phyloP scores from a whole-genome alignment of 2,888 invertebrate genomes.

The Drosophila niveifrons region DNA sequence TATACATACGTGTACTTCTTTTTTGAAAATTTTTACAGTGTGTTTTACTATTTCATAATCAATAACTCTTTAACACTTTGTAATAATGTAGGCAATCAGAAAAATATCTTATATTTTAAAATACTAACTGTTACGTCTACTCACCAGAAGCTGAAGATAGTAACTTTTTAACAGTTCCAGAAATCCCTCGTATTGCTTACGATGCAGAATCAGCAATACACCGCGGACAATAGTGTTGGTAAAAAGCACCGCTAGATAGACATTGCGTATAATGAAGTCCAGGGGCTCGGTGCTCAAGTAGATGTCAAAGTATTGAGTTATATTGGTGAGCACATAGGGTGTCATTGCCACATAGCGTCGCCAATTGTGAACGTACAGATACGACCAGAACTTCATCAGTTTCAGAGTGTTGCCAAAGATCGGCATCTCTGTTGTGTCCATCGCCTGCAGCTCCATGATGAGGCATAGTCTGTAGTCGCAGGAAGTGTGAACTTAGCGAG shows the following conservation, averaged over 20 bases:
- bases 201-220: constrained; percentile 61
- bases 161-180: constrained; percentile 61
- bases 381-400: constrained; percentile 80
- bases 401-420: constrained; percentile 69
- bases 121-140: not conserved
- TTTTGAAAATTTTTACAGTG: no score
- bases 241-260: constrained; percentile 76
- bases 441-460: constrained; percentile 45
- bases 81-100: no score
- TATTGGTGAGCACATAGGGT: constrained; percentile 65
- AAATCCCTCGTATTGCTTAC: constrained; percentile 69
- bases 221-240: constrained; percentile 72
- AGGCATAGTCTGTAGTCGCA: not conserved
- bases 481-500: constrained; percentile 12
- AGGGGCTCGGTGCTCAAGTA: constrained; percentile 71
- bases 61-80: no score
- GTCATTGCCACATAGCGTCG: constrained; percentile 77
- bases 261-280: constrained; percentile 75
- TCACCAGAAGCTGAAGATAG: constrained; percentile 70
- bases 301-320: constrained; percentile 75
- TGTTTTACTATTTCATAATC: no score
- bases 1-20: no score
- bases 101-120: no score
- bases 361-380: constrained; percentile 80
- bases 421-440: constrained; percentile 73